Evolutionary conservation across 2,797 vertebrate genomes (phyloP).

Genomic region (Eulemur mongoz): DNA sequence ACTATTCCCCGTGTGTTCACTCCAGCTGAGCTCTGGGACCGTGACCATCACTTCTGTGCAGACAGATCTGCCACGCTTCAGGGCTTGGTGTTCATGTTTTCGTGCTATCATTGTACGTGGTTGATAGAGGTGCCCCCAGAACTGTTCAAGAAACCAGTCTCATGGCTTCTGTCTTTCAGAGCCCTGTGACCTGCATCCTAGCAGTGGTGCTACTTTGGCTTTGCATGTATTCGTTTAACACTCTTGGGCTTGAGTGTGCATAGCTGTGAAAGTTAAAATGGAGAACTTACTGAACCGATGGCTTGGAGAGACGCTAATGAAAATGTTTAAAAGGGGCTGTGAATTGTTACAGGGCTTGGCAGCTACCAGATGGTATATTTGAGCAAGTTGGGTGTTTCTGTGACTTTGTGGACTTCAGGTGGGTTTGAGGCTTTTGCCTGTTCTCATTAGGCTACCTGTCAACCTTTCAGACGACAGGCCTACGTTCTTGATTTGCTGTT

Average conservation of each 20-base stretch:
- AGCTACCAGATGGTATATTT: not conserved
- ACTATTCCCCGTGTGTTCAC: accelerated
- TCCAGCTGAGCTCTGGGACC: not conserved
- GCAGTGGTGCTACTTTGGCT: not conserved
- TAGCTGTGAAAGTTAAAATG: not conserved
- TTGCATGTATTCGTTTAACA: not conserved
- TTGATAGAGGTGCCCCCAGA: not conserved
- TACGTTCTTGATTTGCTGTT: not conserved
- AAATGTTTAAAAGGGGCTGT: not conserved
- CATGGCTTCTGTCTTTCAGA: not conserved
- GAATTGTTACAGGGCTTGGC: not conserved
- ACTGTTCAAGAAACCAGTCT: not conserved
- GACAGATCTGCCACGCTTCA: not conserved
- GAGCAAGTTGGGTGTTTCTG: not conserved
- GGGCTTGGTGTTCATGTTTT: not conserved
- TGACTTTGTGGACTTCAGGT: not conserved
- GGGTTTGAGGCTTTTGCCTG: not conserved
- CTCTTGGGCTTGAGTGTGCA: not conserved
- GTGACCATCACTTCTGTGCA: not conserved
- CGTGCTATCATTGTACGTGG: not conserved
- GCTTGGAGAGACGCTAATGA: not conserved
- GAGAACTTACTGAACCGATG: not conserved
- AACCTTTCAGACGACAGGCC: not conserved
- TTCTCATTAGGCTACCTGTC: not conserved
- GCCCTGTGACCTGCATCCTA: not conserved